Conservation (phyloP, 2,888 invertebrate genomes). For the Spialia ferax region DNA sequence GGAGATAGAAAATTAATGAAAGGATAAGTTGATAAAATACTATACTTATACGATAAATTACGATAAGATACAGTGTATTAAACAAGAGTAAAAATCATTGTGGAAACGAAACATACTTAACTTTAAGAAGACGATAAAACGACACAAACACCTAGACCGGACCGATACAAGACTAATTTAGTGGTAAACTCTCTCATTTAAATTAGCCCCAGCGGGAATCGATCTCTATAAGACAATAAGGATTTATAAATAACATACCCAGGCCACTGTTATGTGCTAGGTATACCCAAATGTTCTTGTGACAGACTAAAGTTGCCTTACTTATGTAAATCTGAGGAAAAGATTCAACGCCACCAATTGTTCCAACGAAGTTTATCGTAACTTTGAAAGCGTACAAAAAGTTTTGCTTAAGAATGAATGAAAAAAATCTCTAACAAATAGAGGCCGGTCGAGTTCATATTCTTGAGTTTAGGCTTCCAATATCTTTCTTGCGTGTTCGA, state of each 20-base stretch:
- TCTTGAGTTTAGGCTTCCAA: slow-evolving; percentile 68
- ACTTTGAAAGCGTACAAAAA: slow-evolving; percentile 46
- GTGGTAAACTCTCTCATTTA: too few relatives aligned
- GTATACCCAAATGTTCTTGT: background rate
- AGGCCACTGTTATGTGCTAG: background rate
- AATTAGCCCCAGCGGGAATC: too few relatives aligned
- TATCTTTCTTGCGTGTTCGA: slow-evolving; percentile 73
- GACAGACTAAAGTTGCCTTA: slow-evolving; percentile 8
- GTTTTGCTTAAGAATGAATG: slow-evolving; percentile 54
- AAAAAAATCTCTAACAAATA: slow-evolving; percentile 62
- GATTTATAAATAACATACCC: background rate
- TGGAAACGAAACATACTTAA: too few relatives aligned
- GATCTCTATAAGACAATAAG: too few relatives aligned
- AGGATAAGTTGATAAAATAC: too few relatives aligned
- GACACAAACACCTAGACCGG: too few relatives aligned
- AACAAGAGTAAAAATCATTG: too few relatives aligned
- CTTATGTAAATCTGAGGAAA: slow-evolving; percentile 25
- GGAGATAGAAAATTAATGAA: too few relatives aligned
- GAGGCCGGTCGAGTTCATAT: slow-evolving; percentile 61
- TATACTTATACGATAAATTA: too few relatives aligned
- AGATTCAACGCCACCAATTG: slow-evolving; percentile 39
- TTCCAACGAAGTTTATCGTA: slow-evolving; percentile 33
- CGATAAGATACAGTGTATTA: too few relatives aligned
- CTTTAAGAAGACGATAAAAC: too few relatives aligned
- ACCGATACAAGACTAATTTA: too few relatives aligned